These are phyloP conservation scores for Bradysia coprophila DNA, from an alignment of 1,140 invertebrate genomes.

Conservation along the genomic window DNA sequence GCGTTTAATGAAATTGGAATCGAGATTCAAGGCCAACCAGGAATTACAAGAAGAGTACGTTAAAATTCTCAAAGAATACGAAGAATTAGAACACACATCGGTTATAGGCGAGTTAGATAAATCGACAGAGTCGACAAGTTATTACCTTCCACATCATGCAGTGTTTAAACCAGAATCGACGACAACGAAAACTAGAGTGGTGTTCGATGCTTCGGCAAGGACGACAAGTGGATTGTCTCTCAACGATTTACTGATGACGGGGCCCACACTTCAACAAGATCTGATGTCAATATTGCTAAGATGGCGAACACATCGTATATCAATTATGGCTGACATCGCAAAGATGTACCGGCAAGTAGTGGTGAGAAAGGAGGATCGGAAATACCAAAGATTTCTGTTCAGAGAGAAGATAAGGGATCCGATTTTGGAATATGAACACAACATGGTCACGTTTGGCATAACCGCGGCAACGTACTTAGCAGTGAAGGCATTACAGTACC, in stretches of 20 bases:
- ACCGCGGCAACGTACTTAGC: slow-evolving; percentile 10
- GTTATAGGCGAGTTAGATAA: too few species aligned
- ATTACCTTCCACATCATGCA: slow-evolving; percentile 11
- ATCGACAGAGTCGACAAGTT: too few species aligned
- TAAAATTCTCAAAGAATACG: slow-evolving; percentile 15
- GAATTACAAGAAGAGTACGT: slow-evolving; percentile 5
- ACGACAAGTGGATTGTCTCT: slow-evolving; percentile 11
- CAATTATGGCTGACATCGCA: slow-evolving; percentile 13
- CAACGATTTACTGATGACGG: slow-evolving; percentile 13
- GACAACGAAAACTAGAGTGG: slow-evolving; percentile 7
- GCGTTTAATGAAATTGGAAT: not conserved
- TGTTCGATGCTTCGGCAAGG: slow-evolving; percentile 9
- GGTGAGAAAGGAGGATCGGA: slow-evolving; percentile 5
- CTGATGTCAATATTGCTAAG: slow-evolving; percentile 17
- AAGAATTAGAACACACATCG: slow-evolving; percentile 13
- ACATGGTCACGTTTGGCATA: slow-evolving; percentile 17
- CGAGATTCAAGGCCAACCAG: not conserved
- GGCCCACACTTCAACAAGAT: slow-evolving; percentile 19
- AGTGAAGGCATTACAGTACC: not conserved
- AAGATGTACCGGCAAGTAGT: slow-evolving; percentile 12
- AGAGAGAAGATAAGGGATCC: slow-evolving; percentile 6
- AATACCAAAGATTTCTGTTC: slow-evolving; percentile 17
- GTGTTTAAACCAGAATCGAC: slow-evolving; percentile 8
- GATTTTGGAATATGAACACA: slow-evolving; percentile 12
- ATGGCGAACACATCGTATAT: slow-evolving; percentile 12